A percentile compares a stretch with the other conserved stretches of the same genome.
Evolutionary conservation across 1,140 invertebrate genomes (phyloP).

Genomic region (Orussus abietinus): DNA sequence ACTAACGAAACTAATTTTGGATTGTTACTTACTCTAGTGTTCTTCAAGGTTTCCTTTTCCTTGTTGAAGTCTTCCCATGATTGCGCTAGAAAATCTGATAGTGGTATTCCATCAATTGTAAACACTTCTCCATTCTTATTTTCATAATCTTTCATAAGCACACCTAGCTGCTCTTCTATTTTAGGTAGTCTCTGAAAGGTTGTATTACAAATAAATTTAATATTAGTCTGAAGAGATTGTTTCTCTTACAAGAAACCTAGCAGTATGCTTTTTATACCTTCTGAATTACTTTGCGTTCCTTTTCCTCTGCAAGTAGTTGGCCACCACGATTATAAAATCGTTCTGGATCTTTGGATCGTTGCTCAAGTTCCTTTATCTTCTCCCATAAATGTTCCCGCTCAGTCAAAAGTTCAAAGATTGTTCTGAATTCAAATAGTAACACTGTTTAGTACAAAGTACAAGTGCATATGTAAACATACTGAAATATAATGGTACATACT

Average conservation of each 20-base stretch:
- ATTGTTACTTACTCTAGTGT: conserved; percentile 35
- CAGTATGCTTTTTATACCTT: conserved; percentile 47
- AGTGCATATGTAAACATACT: conserved; percentile 69
- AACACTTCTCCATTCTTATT: conserved; percentile 52
- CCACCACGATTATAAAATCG: conserved; percentile 82
- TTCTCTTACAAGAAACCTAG: conserved; percentile 4
- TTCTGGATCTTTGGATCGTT: conserved; percentile 69
- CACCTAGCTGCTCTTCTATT: conserved; percentile 60
- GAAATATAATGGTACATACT: conserved; percentile 56
- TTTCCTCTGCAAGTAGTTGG: conserved; percentile 77
- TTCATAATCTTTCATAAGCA: conserved; percentile 57
- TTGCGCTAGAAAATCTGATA: conserved; percentile 55
- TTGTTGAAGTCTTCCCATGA: conserved; percentile 52
- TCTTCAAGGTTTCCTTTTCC: conserved; percentile 42
- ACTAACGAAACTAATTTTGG: too few relatives aligned
- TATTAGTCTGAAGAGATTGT: background rate
- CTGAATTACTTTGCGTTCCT: conserved; percentile 69
- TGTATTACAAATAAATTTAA: conserved; percentile 8
- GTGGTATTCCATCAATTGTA: conserved; percentile 57
- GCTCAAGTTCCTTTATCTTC: conserved; percentile 67
- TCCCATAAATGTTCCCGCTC: conserved; percentile 62
- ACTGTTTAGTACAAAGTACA: conserved; percentile 65
- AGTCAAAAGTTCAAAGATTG: conserved; percentile 62
- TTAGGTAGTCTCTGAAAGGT: conserved; percentile 57
- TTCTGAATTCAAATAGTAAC: conserved; percentile 51